These are phyloP conservation scores for Clistopyga incitator DNA, from an alignment of 2,888 invertebrate genomes.

Conservation along the genomic window DNA sequence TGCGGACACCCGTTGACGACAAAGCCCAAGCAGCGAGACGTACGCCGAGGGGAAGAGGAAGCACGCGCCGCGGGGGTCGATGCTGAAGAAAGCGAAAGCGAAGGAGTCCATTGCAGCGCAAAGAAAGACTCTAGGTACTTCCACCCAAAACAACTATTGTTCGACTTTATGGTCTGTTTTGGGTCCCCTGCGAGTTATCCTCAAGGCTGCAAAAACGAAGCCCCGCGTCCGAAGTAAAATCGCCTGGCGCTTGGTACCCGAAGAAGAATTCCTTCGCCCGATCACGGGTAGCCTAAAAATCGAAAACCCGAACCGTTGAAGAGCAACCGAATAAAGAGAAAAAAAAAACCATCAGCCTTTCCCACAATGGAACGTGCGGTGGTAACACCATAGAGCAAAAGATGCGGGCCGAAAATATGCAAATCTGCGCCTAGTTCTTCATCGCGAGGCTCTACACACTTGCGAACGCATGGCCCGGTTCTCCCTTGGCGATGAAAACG, in stretches of 20 bases:
- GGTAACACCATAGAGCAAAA: slow-evolving; percentile 52
- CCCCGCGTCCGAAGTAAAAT: background rate
- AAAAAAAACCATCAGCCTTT: slow-evolving; percentile 31
- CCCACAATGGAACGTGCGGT: slow-evolving; percentile 59
- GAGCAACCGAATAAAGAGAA: slow-evolving; percentile 9
- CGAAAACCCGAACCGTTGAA: slow-evolving; percentile 13
- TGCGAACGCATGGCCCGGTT: slow-evolving; percentile 58
- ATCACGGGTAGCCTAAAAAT: background rate
- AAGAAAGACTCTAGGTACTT: slow-evolving; percentile 58
- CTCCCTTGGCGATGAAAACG: slow-evolving; percentile 22
- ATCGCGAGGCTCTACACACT: slow-evolving; percentile 72
- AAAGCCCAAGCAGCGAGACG: background rate
- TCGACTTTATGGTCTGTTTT: slow-evolving; percentile 79
- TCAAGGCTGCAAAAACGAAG: background rate
- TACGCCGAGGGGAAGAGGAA: slow-evolving; percentile 34
- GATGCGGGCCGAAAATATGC: slow-evolving; percentile 83
- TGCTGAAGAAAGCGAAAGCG: slow-evolving; percentile 14
- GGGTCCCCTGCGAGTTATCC: slow-evolving; percentile 69
- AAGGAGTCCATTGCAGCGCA: slow-evolving; percentile 63
- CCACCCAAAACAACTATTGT: slow-evolving; percentile 79
- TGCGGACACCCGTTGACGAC: slow-evolving; percentile 33
- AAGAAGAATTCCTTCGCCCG: background rate
- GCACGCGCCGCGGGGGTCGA: slow-evolving; percentile 23
- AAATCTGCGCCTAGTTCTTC: slow-evolving; percentile 77
- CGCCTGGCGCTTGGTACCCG: slow-evolving; percentile 9